A percentile compares a stretch with the other conserved stretches of the same genome.
These are phyloP conservation scores for Solenodon paradoxus DNA, from an alignment of 2,113 vertebrate species.

Conservation along the genomic window DNA sequence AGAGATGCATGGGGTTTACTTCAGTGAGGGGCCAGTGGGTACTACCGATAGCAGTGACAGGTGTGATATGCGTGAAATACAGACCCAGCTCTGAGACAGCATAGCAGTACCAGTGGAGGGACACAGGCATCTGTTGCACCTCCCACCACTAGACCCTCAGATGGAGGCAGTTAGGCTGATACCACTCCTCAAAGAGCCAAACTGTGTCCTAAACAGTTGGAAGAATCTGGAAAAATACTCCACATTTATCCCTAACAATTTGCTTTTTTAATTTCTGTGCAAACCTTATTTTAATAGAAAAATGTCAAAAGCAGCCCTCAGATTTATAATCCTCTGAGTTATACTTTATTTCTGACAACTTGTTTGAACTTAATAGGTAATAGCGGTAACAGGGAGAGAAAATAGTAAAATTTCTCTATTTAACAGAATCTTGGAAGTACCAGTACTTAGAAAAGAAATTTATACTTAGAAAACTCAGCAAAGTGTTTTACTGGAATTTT, in stretches of 20 bases:
- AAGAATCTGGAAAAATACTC: neutral
- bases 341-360: neutral
- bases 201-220: neutral
- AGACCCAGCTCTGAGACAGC: too few relatives aligned
- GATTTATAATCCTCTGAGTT: neutral
- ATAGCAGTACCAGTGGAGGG: too few relatives aligned
- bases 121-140: too few relatives aligned
- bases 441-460: neutral
- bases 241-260: neutral
- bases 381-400: neutral
- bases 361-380: neutral
- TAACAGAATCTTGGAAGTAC: neutral
- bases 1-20: too few relatives aligned
- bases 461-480: neutral
- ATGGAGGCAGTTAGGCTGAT: too few relatives aligned
- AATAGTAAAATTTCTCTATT: neutral
- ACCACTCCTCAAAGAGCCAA: too few relatives aligned
- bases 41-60: too few relatives aligned
- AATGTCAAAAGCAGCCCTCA: neutral
- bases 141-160: too few relatives aligned
- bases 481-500: neutral
- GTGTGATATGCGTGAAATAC: too few relatives aligned
- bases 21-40: too few relatives aligned
- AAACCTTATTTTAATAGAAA: constrained; percentile 15
- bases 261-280: neutral